Base-by-base conservation (phyloP, 2,113 vertebrate species). In the Ammodytes dubius region DNA sequence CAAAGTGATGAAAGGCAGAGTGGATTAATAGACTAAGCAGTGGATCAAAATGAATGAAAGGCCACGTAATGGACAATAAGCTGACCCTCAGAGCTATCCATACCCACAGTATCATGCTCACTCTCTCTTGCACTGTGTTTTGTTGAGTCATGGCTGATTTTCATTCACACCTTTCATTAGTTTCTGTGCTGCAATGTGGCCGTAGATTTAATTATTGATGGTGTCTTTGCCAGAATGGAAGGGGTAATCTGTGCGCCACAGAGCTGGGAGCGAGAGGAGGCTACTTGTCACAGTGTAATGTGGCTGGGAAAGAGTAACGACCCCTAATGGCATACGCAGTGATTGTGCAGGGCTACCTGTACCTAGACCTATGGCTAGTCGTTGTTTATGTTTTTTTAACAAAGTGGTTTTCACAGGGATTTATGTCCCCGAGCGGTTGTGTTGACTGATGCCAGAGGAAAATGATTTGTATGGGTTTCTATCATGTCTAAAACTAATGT, bases 201-300 rank as follows among this genome's bases (percentile, higher is more conserved):
- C 42, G 1, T 37, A 92, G 91, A 93, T 94, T 94, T 92, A 91
- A 94, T 93, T 92, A 93, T 93, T 94, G 89, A 94, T 93, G 89
- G 7, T 2, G 87, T 60, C 84, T 89, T 89, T 88, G 87, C 91
- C 67, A 74, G 85, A 83, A 59, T 17, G 53, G 64, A 74, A 27
- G 77, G 83, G 76, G 75, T 89, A 80, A 89, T 91, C 74, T 86
- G 81, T 45, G 81, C 82, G 74, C 67, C 37, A 35, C 65, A 59
- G 84, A 84, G 64, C 70, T 50, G 61, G 69, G 79, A 59, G 71
- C 56, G 45, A 85, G 61, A 66, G 27, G 60, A 49, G 59, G 71
- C 68, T 53, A 49, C 85, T 83, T 59, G 80, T 81, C 77, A 54
- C 57, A n/a, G 8, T 15, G 59, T 81, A 46, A 79, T 68, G 66